phyloP scores from a whole-genome alignment of 2,888 invertebrate species.

The Leptinotarsa rubiginosa region DNA sequence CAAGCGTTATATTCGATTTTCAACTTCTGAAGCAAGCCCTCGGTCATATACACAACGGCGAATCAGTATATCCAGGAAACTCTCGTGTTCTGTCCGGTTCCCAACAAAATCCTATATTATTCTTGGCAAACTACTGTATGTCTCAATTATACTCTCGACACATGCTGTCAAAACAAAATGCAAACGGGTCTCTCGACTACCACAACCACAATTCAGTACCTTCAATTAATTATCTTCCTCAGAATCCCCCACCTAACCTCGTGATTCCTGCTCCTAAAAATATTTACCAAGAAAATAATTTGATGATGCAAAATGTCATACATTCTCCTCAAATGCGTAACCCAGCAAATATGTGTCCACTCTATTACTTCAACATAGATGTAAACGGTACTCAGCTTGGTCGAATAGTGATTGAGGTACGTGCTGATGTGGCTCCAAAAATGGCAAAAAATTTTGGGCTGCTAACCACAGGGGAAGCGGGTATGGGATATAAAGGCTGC shows the following conservation, averaged over 20 bases:
- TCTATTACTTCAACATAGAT: conserved; percentile 82
- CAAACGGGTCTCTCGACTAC: conserved; percentile 67
- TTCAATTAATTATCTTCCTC: conserved; percentile 59
- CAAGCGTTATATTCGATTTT: conserved; percentile 75
- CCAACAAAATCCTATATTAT: conserved; percentile 77
- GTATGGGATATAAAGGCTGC: conserved; percentile 83
- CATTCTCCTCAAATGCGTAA: conserved; percentile 71
- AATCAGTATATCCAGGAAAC: conserved; percentile 59
- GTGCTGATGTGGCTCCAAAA: conserved; percentile 82
- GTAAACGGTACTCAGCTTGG: conserved; percentile 78
- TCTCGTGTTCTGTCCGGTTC: conserved; percentile 56
- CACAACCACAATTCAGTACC: conserved; percentile 65
- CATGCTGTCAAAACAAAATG: conserved; percentile 70
- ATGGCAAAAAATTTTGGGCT: conserved; percentile 85
- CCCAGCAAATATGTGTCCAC: conserved; percentile 74
- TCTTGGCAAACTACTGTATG: conserved; percentile 83
- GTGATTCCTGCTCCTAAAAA: conserved; percentile 62
- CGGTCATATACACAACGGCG: conserved; percentile 73
- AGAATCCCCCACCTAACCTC: conserved; percentile 53
- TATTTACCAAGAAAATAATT: conserved; percentile 63
- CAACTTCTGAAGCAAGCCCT: conserved; percentile 76
- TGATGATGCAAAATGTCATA: conserved; percentile 64
- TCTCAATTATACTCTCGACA: conserved; percentile 78
- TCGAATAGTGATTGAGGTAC: conserved; percentile 81
- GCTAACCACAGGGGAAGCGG: conserved; percentile 78